Evolutionary conservation across 2,113 vertebrate genomes (phyloP), one percentile per base, ranked within the genome.

Genomic region (Macquaria australasica): DNA sequence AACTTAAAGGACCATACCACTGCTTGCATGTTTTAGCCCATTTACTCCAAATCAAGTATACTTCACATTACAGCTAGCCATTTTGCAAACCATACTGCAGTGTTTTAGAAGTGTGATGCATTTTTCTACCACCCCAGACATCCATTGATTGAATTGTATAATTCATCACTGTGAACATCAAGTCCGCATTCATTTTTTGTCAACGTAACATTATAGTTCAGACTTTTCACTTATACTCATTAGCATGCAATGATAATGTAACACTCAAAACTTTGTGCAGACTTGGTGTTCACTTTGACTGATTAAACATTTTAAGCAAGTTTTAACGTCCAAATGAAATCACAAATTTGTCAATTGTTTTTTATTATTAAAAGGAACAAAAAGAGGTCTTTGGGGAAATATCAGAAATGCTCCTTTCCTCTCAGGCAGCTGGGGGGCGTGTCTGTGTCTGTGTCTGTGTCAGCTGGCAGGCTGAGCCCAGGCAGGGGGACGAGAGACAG

Each of bases 391-490:
- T 28, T 63, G 20, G 62, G 10, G 34, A 41, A 39, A 39, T 11
- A 3, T 41, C 37, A 39, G 10, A 64, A 39, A 64, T 23, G 62
- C 9, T 37, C 7, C 8, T 62, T 6, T 50, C n/a, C 3, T 31
- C 25, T 31, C 16, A 0, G 4, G 18, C 56, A 74, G n/a, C 41
- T 12, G 5, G n/a, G 72, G 72, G 37, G 31, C 28, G 34, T 10
- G 51, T 18, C 1, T 0, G 31, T 20, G 10, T 43, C 21, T 67
- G 39, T 15, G 39, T 45, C 21, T 31, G 55, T 55, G 31, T 39
- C 72, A 59, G 72, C 37, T 45, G 72, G 39, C n/a, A 59, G 72
- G 10, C 39, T 45, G 72, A 59, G 39, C n/a, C 25, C 7, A 28
- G 2, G 60, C 41, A 48, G 43, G 25, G 31, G 31, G 50, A 9